Percentiles rank a stretch among this genome's conserved stretches.
phyloP scores from a whole-genome alignment of 2,888 invertebrate species.

The Seira ritae region DNA sequence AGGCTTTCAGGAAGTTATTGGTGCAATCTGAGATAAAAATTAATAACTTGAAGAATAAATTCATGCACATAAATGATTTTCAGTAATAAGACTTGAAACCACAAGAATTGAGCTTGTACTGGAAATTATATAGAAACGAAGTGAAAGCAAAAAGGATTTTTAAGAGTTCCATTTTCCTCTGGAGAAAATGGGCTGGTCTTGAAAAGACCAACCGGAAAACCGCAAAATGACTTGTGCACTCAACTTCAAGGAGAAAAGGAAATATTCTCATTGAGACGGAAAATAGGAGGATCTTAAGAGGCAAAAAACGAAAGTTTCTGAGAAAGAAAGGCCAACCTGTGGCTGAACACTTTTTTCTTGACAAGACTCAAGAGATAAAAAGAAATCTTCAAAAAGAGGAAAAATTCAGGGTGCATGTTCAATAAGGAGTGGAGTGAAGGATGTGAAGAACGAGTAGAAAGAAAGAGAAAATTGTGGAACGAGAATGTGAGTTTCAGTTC shows the following conservation, averaged over 20 bases:
- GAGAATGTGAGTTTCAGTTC: slow-evolving; percentile 31
- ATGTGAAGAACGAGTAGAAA: too few species aligned
- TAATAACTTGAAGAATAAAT: too few species aligned
- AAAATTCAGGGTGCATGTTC: neutral
- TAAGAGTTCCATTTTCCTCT: too few species aligned
- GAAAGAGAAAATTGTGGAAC: too few species aligned
- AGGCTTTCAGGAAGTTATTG: slow-evolving; percentile 2
- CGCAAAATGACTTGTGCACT: slow-evolving; percentile 24
- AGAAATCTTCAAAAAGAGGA: slow-evolving; percentile 21
- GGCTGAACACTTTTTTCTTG: too few species aligned
- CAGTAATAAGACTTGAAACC: too few species aligned
- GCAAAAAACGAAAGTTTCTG: slow-evolving; percentile 33
- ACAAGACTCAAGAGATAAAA: too few species aligned
- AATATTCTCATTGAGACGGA: slow-evolving; percentile 11
- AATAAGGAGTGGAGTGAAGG: too few species aligned
- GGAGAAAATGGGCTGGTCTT: slow-evolving; percentile 35
- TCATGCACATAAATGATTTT: too few species aligned
- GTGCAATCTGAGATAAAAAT: slow-evolving; percentile 23
- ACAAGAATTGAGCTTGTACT: too few species aligned
- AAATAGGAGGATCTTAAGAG: slow-evolving; percentile 19
- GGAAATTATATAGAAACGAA: neutral
- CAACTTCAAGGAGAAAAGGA: slow-evolving; percentile 19
- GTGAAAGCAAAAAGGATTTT: neutral
- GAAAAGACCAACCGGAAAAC: slow-evolving; percentile 33
- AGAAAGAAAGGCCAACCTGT: slow-evolving; percentile 34